Evolutionary conservation across 2,888 invertebrate genomes (phyloP).

Genomic region (Helleia helle): DNA sequence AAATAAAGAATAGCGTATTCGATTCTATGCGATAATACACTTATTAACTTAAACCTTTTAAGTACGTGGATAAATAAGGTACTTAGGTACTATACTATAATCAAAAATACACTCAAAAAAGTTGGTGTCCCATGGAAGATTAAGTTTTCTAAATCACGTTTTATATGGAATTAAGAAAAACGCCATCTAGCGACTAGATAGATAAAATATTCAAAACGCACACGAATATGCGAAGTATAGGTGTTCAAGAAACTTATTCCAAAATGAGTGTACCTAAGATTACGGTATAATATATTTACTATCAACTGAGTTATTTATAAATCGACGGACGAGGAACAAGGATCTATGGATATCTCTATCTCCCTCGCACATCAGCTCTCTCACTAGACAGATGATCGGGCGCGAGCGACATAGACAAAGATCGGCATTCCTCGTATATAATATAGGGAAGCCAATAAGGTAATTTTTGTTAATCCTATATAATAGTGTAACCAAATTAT

Average conservation of each 20-base stretch:
- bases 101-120: neutral
- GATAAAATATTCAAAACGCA: too few species aligned
- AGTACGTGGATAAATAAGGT: too few species aligned
- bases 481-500: neutral
- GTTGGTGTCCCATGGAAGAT: too few species aligned
- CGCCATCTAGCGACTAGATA: too few species aligned
- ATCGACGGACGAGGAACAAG: neutral
- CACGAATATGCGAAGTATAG: too few species aligned
- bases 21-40: slow-evolving; percentile 3
- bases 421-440: neutral
- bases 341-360: neutral
- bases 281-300: neutral
- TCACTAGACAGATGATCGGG: neutral
- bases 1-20: slow-evolving; percentile 1
- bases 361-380: neutral
- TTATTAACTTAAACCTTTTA: too few species aligned
- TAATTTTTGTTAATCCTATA: neutral
- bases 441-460: slow-evolving; percentile 1
- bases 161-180: too few species aligned
- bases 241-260: too few species aligned
- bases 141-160: too few species aligned
- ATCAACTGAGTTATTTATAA: neutral
- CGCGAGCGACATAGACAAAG: neutral
- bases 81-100: too few species aligned
- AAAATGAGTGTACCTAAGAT: too few species aligned